Evolutionary conservation across 2,797 vertebrate genomes (phyloP).

Genomic region (Sardinella longiceps): DNA sequence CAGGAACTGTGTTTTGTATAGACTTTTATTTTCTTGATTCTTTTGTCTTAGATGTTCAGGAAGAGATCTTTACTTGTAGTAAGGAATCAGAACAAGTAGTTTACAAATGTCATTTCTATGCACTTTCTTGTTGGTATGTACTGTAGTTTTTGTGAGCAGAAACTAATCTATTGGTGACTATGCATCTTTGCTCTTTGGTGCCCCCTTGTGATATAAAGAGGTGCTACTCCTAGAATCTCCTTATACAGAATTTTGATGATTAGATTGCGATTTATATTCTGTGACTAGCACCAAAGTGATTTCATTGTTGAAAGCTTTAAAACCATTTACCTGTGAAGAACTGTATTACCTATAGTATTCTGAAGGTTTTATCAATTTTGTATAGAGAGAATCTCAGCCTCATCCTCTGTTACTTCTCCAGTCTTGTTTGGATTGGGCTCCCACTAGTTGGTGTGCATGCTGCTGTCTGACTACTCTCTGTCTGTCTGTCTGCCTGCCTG

Average conservation of each 20-base stretch:
- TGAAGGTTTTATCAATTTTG: neutral
- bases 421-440: neutral
- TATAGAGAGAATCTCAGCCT: neutral
- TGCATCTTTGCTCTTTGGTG: neutral
- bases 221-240: neutral
- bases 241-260: neutral
- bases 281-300: neutral
- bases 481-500: too few relatives aligned
- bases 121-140: neutral
- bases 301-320: neutral
- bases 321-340: neutral
- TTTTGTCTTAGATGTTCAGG: neutral
- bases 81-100: neutral
- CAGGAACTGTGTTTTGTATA: neutral
- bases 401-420: neutral
- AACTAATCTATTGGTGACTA: neutral
- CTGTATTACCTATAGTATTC: neutral
- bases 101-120: slow-evolving; percentile 7
- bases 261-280: neutral
- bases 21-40: too few relatives aligned
- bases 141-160: neutral
- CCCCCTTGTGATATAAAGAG: neutral
- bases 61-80: neutral
- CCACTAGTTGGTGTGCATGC: neutral
- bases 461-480: slow-evolving; percentile 17